Conservation (phyloP, 2,113 vertebrate genomes). For the Ictalurus furcatus region DNA sequence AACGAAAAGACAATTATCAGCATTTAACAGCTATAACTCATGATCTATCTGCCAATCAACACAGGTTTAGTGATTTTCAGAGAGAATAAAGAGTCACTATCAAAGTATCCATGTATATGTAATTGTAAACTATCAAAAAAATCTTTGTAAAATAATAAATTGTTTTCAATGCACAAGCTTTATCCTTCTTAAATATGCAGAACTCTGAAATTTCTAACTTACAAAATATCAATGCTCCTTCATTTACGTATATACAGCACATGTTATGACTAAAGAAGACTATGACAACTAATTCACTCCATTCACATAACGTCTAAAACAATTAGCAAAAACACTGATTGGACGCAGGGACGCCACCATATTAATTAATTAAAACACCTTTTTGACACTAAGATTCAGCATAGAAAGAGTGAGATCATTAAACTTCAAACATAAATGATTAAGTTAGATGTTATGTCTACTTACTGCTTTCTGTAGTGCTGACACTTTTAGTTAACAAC, state of each 20-base stretch:
- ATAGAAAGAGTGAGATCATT: neutral
- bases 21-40: neutral
- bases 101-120: neutral
- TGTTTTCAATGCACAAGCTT: neutral
- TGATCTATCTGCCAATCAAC: neutral
- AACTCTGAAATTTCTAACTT: neutral
- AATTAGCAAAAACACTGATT: neutral
- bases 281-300: neutral
- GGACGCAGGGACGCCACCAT: no score
- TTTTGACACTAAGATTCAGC: neutral
- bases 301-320: neutral
- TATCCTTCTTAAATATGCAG: neutral
- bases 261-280: neutral
- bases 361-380: neutral
- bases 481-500: neutral
- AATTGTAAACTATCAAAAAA: neutral
- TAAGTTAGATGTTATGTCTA: constrained; percentile 16
- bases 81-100: neutral
- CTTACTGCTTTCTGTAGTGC: constrained; percentile 19
- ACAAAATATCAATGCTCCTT: neutral
- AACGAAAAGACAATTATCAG: neutral
- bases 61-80: neutral
- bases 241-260: neutral
- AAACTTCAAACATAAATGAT: neutral
- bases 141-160: neutral